Conservation (phyloP, 2,888 invertebrate species). For the Nomada fabriciana region DNA sequence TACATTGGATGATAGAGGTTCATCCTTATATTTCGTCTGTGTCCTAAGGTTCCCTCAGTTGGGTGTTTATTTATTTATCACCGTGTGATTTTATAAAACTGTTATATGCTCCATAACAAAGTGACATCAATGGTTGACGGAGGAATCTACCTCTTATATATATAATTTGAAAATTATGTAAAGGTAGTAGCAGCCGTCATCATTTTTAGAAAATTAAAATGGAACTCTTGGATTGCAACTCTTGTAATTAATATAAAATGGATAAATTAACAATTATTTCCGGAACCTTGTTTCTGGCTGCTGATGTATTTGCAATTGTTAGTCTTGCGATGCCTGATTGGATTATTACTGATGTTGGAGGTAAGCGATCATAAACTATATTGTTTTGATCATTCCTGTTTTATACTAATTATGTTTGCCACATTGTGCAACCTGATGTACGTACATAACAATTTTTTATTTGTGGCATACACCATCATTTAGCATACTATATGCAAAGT, state of each 20-base stretch:
- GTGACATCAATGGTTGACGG: neutral
- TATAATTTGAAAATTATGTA: conserved; percentile 7
- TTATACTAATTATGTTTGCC: neutral
- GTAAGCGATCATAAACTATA: conserved; percentile 84
- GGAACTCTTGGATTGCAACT: conserved; percentile 4
- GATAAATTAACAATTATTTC: conserved; percentile 97
- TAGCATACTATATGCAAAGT: neutral
- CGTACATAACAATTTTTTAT: neutral
- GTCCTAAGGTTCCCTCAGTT: too few species aligned
- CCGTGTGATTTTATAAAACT: conserved; percentile 31
- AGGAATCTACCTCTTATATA: neutral
- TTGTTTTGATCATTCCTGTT: neutral
- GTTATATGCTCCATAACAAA: neutral
- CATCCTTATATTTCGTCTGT: too few species aligned
- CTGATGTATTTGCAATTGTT: conserved; percentile 96
- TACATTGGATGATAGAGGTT: too few species aligned
- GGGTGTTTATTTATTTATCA: too few species aligned
- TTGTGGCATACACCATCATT: neutral
- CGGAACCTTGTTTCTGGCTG: conserved; percentile 95
- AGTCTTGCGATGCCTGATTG: conserved; percentile 98
- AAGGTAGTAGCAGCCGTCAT: neutral
- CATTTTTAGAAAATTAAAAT: neutral
- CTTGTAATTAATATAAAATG: conserved; percentile 85
- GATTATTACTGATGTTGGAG: conserved; percentile 98
- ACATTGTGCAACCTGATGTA: neutral